Conservation (phyloP, 1,140 invertebrate species). For the Trinorchestia longiramus region DNA sequence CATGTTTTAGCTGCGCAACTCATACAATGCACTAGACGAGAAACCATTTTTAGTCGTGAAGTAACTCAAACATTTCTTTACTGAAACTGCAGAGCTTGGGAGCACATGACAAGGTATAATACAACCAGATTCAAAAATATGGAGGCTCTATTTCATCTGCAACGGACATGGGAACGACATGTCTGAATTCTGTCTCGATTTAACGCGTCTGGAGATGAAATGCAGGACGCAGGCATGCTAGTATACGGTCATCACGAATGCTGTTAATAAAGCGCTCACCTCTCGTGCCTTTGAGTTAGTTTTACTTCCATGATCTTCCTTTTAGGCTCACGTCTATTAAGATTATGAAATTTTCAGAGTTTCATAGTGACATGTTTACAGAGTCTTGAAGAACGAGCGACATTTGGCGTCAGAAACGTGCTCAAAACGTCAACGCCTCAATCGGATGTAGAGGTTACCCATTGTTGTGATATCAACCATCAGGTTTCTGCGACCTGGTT, state of each 20-base stretch:
- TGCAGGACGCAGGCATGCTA: not conserved
- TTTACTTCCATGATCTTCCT: not conserved
- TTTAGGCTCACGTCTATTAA: not conserved
- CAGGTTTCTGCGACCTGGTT: slow-evolving; percentile 15
- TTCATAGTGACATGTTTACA: not conserved
- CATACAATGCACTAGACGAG: too few species aligned
- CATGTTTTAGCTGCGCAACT: too few species aligned
- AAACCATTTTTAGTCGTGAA: not conserved
- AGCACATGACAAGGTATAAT: not conserved
- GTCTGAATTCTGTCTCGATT: not conserved
- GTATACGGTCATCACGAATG: not conserved
- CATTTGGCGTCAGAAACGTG: not conserved
- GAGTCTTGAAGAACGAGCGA: not conserved
- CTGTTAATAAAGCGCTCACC: not conserved
- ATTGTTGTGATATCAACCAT: not conserved
- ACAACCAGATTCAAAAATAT: not conserved
- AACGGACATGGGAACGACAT: not conserved
- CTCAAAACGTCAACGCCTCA: not conserved
- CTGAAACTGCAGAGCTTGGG: not conserved
- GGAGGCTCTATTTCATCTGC: not conserved
- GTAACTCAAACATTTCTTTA: not conserved
- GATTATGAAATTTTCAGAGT: not conserved
- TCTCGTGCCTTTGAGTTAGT: not conserved
- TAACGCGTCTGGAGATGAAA: not conserved
- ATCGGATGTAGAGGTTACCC: not conserved